These are phyloP conservation scores for Drosophila virilis DNA, from an alignment of 1,140 invertebrate genomes.

Conservation along the genomic window DNA sequence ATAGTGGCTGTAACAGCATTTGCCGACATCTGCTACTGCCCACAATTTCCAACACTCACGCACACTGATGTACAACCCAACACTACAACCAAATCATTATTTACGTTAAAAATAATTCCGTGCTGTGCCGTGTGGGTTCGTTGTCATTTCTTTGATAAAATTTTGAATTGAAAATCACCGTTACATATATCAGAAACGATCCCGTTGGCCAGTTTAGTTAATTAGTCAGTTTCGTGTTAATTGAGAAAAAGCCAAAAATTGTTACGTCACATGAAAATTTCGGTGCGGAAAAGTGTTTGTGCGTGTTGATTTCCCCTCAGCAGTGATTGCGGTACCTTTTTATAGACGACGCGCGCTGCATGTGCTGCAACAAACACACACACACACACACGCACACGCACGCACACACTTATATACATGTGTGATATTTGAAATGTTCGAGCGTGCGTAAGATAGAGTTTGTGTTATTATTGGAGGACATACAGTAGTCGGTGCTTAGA, in stretches of 20 bases:
- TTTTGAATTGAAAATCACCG: conserved; percentile 42
- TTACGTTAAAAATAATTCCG: conserved; percentile 53
- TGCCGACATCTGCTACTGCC: not conserved
- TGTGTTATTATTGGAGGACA: conserved; percentile 14
- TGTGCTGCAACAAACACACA: conserved; percentile 17
- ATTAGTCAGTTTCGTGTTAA: not conserved
- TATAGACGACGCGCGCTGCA: conserved; percentile 38
- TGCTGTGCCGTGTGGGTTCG: conserved; percentile 30
- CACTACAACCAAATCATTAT: conserved; percentile 45
- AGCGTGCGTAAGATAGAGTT: not conserved
- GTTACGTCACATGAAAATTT: conserved; percentile 53
- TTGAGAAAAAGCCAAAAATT: conserved; percentile 28
- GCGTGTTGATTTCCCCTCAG: conserved; percentile 25
- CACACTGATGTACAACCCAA: conserved; percentile 16
- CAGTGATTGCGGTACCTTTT: conserved; percentile 22
- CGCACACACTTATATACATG: not conserved
- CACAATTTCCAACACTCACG: conserved; percentile 24
- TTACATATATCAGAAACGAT: conserved; percentile 9
- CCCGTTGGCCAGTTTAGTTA: not conserved
- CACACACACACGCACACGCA: not conserved
- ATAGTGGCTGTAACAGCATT: conserved; percentile 7
- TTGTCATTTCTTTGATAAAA: conserved; percentile 16
- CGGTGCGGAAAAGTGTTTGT: conserved; percentile 36
- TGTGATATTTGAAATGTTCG: not conserved
- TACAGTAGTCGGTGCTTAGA: conserved; percentile 44